Evolutionary conservation across 2,113 vertebrate genomes (phyloP).

Genomic region (Phrynosoma blainvillii): DNA sequence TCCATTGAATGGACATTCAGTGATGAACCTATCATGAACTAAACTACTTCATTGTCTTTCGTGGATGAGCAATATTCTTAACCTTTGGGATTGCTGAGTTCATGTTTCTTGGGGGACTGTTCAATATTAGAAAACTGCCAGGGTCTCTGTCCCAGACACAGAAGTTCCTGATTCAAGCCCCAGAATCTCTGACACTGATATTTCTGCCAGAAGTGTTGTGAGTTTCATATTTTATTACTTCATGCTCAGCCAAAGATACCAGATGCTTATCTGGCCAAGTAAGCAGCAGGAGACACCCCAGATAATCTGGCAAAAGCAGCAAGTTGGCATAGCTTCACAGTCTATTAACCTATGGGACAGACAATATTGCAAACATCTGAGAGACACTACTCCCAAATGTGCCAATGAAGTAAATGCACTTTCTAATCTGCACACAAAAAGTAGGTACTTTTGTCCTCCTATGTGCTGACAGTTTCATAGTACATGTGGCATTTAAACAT

Average conservation of each 20-base stretch:
- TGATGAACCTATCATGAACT: background rate
- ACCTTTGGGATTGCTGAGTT: background rate
- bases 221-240: conserved; percentile 3
- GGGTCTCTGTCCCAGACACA: background rate
- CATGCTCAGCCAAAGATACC: background rate
- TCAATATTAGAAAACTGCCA: background rate
- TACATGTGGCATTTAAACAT: background rate
- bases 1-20: background rate
- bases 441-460: background rate
- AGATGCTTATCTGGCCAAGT: background rate
- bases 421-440: background rate
- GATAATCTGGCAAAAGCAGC: background rate
- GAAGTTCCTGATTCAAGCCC: background rate
- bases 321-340: background rate
- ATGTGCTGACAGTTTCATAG: background rate
- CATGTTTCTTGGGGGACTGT: background rate
- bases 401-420: background rate
- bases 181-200: background rate
- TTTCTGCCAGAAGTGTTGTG: background rate
- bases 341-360: background rate
- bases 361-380: background rate
- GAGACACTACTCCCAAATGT: background rate
- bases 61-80: background rate
- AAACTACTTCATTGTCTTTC: background rate
- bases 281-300: background rate